phyloP scores from a whole-genome alignment of 2,797 vertebrate species.

The Phaenicophaeus curvirostris region DNA sequence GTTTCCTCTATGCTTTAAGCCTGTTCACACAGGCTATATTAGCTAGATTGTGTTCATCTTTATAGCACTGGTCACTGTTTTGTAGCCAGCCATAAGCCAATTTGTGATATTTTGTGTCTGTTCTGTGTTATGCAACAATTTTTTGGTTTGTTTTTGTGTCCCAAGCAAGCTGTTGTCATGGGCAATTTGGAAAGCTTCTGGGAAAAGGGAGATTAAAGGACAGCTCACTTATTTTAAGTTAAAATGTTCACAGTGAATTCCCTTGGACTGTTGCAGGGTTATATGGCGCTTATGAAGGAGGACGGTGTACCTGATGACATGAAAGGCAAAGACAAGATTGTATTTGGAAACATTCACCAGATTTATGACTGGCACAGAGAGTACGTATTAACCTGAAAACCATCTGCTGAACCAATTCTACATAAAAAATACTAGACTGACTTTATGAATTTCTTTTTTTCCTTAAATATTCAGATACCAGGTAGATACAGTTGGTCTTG shows the following conservation, averaged over 20 bases:
- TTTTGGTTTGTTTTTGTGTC: background rate
- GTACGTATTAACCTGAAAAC: constrained; percentile 78
- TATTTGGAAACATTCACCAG: constrained; percentile 98
- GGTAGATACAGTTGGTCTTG: background rate
- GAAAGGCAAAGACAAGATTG: constrained; percentile 99
- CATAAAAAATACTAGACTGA: background rate
- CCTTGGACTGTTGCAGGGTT: constrained; percentile 84
- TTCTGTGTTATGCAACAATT: background rate
- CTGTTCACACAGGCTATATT: background rate
- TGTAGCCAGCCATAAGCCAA: background rate
- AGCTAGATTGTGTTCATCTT: background rate
- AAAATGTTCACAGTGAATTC: background rate
- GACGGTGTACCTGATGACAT: constrained; percentile 96
- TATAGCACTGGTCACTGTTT: background rate
- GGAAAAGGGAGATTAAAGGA: background rate
- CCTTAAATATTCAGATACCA: background rate
- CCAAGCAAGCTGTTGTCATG: background rate
- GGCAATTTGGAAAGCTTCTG: background rate
- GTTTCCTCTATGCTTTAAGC: background rate
- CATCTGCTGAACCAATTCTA: background rate
- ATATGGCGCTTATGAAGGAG: constrained; percentile 96
- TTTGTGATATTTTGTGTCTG: background rate
- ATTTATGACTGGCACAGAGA: constrained; percentile 99
- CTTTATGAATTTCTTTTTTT: background rate
- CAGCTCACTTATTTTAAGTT: fast-evolving